Evolutionary conservation across 1,140 invertebrate genomes (phyloP).

Genomic region (Zelostemma sp.): DNA sequence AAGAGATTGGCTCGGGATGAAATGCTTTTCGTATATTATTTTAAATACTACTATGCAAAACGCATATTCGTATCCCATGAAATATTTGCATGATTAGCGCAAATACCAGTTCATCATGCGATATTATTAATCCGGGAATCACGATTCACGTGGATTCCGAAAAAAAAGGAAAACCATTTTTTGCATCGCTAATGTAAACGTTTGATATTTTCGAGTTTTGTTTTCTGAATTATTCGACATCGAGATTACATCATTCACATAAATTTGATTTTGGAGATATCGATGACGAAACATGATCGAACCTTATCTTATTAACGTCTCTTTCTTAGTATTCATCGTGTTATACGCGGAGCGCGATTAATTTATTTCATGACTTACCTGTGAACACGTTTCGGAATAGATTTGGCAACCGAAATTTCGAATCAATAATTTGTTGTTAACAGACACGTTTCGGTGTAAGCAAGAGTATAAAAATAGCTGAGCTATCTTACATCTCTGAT

Average conservation of each 20-base stretch:
- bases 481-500: not conserved
- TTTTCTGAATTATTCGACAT: not conserved
- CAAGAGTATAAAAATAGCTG: not conserved
- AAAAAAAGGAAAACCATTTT: not conserved
- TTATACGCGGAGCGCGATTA: not conserved
- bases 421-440: not conserved
- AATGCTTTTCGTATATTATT: not conserved
- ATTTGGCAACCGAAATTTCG: not conserved
- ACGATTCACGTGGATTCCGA: no score
- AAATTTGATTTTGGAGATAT: constrained; percentile 1
- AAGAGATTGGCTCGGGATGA: constrained; percentile 3
- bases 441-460: not conserved
- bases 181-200: not conserved
- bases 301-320: not conserved
- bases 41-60: not conserved
- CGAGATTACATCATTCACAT: not conserved
- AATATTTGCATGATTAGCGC: not conserved
- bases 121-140: not conserved
- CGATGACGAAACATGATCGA: not conserved
- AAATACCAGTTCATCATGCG: not conserved
- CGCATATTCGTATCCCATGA: not conserved
- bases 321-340: not conserved
- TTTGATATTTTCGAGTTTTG: not conserved
- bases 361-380: not conserved
- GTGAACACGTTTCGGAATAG: no score